Base-by-base conservation (phyloP, 2,113 vertebrate genomes). In the Camelus dromedarius region DNA sequence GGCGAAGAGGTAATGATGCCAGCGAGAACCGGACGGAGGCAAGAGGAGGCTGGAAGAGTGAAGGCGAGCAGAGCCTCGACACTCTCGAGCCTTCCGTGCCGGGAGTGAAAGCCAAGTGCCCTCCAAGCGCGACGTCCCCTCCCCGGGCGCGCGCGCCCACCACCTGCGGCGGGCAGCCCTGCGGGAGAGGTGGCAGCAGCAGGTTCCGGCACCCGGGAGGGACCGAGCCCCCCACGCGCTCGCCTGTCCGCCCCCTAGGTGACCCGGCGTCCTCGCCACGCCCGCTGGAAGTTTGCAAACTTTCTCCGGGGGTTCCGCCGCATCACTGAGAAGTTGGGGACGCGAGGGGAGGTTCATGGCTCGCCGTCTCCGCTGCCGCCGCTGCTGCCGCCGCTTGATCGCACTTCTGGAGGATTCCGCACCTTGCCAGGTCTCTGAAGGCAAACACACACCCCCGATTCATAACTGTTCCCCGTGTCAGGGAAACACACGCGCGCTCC, bases 401-500 rank as follows among this genome's bases (percentile, higher is more conserved):
- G 97, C 96, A 94, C 96, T 97, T 97, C 96, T 72, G 95, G 91
- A 96, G 91, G 89, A n/a, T 91, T 96, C 97, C 94, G 86, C 98
- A 97, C 96, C 94, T 97, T 87, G 96, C 80, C 96, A 93, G 95
- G 96, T 93, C 94, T 97, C 97, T 97, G 98, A 93, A 96, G 96
- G 98, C 97, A 97, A 97, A 97, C 96, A 97, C 97, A 98, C 97
- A 97, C 97, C 97, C 98, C 97, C 94, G 97, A 97, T 97, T 97
- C 97, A 89, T 97, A 93, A 94, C 95, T 93, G 98, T 93, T 88
- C 93, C 97, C 97, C 96, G 42, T 5, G 67, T 85, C 88, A 83
- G 97, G 97, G 97, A 94, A 85, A 88, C 96, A 92, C 97, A 95
- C 97, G 97, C 97, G 95, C 97, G 94, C 96, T 96, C 92, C 91